phyloP scores from a whole-genome alignment of 2,888 invertebrate species.

The Trachelus troglodyta region DNA sequence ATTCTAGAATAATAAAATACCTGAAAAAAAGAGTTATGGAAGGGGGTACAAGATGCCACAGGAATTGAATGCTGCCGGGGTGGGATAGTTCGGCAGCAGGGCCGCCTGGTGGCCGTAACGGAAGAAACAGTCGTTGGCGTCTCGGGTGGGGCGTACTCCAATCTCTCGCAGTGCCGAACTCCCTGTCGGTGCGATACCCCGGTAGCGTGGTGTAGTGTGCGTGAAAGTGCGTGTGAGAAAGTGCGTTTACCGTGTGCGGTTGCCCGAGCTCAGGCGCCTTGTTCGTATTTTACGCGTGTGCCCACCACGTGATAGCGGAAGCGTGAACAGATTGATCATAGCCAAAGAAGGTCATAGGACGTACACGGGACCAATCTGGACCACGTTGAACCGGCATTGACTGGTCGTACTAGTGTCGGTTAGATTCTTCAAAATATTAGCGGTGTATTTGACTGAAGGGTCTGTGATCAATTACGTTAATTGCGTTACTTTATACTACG shows the following conservation, averaged over 20 bases:
- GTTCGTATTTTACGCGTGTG: constrained; percentile 1
- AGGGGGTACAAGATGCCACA: not conserved
- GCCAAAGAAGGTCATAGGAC: not conserved
- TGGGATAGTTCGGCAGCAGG: not conserved
- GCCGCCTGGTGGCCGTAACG: constrained; percentile 7
- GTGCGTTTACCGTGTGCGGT: not conserved
- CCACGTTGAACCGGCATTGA: not conserved
- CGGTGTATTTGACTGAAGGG: not conserved
- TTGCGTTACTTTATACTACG: not conserved
- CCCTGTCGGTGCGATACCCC: not conserved
- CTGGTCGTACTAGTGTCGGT: not conserved
- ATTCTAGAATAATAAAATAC: too few species aligned
- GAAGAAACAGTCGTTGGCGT: constrained; percentile 10
- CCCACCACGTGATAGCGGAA: not conserved
- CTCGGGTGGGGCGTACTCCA: not conserved
- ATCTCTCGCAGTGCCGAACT: constrained; percentile 5
- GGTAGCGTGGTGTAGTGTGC: not conserved
- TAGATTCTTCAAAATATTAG: not conserved
- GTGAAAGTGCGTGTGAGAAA: constrained; percentile 2
- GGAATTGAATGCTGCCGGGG: not conserved
- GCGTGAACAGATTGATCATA: not conserved
- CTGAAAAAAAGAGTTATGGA: not conserved
- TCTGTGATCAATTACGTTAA: not conserved
- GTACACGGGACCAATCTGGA: not conserved
- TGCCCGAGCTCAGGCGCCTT: not conserved